A percentile compares a stretch with the other conserved stretches of the same genome.
Conservation (phyloP, 2,888 invertebrate species). For the Andrena bicolor region DNA sequence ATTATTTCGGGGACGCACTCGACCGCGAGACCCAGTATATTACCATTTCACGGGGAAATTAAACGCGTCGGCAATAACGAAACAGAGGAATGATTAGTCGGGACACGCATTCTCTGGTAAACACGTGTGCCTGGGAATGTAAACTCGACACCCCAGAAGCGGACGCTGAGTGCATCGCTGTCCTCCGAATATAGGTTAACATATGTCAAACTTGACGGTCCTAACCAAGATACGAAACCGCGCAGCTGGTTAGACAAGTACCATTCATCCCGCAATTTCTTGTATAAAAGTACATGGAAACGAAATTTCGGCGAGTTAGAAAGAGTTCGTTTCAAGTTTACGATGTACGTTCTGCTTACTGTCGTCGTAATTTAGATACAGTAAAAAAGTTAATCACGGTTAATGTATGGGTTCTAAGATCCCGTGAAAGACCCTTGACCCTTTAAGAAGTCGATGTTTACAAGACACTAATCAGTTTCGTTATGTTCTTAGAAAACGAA, state of each 20-base stretch:
- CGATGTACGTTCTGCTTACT: background rate
- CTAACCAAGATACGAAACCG: constrained; percentile 32
- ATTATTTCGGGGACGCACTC: background rate
- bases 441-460: background rate
- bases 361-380: background rate
- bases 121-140: constrained; percentile 61
- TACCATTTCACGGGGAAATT: background rate
- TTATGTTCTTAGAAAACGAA: constrained; percentile 3
- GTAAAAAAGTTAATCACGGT: background rate
- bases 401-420: no score
- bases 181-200: constrained; percentile 57
- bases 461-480: background rate
- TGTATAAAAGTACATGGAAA: constrained; percentile 25
- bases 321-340: background rate
- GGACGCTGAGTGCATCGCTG: constrained; percentile 46
- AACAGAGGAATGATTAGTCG: constrained; percentile 64
- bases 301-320: constrained; percentile 1
- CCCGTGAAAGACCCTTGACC: background rate
- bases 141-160: constrained; percentile 30
- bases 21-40: background rate
- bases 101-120: constrained; percentile 51
- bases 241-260: constrained; percentile 20
- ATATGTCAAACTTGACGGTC: constrained; percentile 50
- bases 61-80: constrained; percentile 2
- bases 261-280: constrained; percentile 46